Evolutionary conservation across 2,113 vertebrate species (phyloP), one percentile per base, ranked within the genome.

Genomic region (Mormoops blainvillei): DNA sequence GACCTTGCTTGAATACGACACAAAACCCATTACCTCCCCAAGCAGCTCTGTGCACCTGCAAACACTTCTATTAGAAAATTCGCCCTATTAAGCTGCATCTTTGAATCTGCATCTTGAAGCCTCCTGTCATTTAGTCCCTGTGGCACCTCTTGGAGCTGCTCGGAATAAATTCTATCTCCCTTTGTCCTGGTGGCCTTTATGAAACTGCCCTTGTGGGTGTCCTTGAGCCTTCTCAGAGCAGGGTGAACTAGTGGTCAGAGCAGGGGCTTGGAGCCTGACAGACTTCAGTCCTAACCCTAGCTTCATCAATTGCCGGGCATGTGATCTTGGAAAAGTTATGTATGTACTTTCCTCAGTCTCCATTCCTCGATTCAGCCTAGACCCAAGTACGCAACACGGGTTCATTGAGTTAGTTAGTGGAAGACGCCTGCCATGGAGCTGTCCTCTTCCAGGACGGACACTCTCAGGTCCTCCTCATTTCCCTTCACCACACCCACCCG

Each of bases 191-290:
- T 43, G 36, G 43, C 58, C 56, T 28, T 84, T 45, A 45, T 7
- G 19, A 68, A 10, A 50, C 4, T 45, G 38, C 28, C 16, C 33
- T 45, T 18, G 10, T 26, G 28, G 50, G 82, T 28, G 31, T 48
- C 48, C 50, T 52, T 68, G 90, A 43, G 38, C n/a, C 16, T 89
- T 83, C 73, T 89, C 43, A 81, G 48, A 67, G 41, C 11, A 86
- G 48, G 8, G 15, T 18, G 38, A 36, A 65, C 63, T 83, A 76
- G 61, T 33, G 48, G 41, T 78, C 54, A 61, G n/a, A 33, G 26
- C 31, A 15, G 5, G 45, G 52, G 31, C 22, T 74, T 36, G 11
- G 41, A 85, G 78, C 78, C 50, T 31, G 61, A 36, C 20, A 94
- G 11, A 65, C 38, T 54, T 89, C 36, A 56, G 7, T 24, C 19